Conservation (phyloP, 2,797 vertebrate genomes). For the Corythornis leucogaster region DNA sequence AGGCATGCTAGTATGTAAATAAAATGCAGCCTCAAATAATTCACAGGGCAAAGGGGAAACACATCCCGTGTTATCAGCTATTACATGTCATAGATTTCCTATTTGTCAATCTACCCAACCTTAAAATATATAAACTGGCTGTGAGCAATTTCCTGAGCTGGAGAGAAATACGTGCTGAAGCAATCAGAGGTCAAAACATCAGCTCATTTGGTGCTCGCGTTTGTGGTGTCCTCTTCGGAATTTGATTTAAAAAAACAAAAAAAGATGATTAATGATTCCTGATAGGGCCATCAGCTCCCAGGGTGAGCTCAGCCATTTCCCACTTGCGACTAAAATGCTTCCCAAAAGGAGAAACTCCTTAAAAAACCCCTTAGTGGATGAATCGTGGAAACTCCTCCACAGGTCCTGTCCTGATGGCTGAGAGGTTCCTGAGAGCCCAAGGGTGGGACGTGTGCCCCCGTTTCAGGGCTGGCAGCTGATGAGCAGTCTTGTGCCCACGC, state of each 20-base stretch:
- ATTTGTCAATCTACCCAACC: constrained; percentile 1
- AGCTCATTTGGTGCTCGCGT: neutral
- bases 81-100: neutral
- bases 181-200: neutral
- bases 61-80: neutral
- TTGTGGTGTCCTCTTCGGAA: neutral
- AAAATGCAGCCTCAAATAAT: neutral
- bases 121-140: neutral
- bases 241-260: neutral
- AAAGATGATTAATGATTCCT: neutral
- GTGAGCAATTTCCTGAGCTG: constrained; percentile 22
- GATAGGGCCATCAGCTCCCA: neutral
- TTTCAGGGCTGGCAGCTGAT: neutral
- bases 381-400: neutral
- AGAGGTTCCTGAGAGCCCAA: rapidly evolving
- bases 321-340: neutral
- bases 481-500: neutral
- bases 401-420: neutral
- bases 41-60: neutral
- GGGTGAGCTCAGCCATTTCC: neutral
- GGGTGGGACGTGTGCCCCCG: neutral
- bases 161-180: neutral
- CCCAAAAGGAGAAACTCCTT: constrained; percentile 18
- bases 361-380: neutral
- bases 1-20: neutral